phyloP scores from a whole-genome alignment of 2,888 invertebrate species.

The Graphium colonna region DNA sequence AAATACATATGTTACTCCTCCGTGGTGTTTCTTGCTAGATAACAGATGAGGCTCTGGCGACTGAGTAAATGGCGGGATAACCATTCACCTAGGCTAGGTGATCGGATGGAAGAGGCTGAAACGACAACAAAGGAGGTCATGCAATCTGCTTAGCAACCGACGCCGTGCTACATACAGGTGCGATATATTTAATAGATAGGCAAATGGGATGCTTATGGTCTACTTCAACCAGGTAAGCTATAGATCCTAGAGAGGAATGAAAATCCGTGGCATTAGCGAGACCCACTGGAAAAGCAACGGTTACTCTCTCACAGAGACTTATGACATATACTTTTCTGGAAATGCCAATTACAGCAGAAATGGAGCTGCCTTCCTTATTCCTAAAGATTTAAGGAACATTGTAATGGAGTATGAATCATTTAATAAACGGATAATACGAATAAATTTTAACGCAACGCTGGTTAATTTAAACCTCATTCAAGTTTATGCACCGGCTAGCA shows the following conservation, averaged over 20 bases:
- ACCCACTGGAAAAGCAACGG: conserved; percentile 2
- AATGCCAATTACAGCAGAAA: conserved; percentile 7
- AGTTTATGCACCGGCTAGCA: conserved; percentile 1
- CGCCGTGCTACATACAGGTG: neutral
- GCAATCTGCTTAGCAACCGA: no score
- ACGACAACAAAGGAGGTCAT: neutral
- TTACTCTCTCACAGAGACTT: conserved; percentile 1
- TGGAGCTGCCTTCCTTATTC: conserved; percentile 11
- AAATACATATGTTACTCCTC: no score
- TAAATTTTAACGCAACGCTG: no score
- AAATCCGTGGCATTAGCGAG: no score
- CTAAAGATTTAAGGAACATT: neutral
- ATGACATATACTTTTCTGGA: conserved; percentile 14
- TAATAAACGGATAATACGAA: no score
- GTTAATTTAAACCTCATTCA: conserved; percentile 9
- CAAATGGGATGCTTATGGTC: no score
- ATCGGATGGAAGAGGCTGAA: conserved; percentile 1
- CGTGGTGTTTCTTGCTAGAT: no score
- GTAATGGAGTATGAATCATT: conserved; percentile 15
- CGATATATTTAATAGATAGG: neutral
- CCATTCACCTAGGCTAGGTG: neutral
- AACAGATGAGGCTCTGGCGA: no score
- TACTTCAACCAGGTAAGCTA: no score
- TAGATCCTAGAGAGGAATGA: no score
- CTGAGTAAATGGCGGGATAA: no score